A percentile compares a stretch with the other conserved stretches of the same genome.
These are phyloP conservation scores for Panthera leo DNA, from an alignment of 2,113 vertebrate genomes.

Conservation along the genomic window DNA sequence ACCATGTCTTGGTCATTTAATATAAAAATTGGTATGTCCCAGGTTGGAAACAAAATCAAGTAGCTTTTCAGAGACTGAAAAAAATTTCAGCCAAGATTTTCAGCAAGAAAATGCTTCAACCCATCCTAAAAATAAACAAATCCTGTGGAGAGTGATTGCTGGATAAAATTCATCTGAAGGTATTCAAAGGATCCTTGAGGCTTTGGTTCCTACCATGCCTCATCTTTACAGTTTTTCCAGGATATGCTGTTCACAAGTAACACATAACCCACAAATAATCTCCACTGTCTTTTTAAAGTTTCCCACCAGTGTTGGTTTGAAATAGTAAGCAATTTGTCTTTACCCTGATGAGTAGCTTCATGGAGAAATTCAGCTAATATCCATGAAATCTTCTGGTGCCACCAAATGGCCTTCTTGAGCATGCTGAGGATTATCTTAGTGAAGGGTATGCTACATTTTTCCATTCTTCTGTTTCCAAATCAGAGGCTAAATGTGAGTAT, in stretches of 20 bases:
- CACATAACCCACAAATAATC: neutral
- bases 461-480: neutral
- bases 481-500: neutral
- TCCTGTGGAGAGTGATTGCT: neutral
- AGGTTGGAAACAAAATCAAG: neutral
- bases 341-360: neutral
- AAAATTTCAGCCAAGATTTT: neutral
- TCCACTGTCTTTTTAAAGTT: conserved; percentile 36
- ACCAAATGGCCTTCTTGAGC: neutral
- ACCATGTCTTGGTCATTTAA: neutral
- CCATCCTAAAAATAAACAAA: neutral
- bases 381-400: neutral
- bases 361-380: neutral
- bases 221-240: neutral
- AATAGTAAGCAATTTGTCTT: neutral
- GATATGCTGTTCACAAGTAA: neutral
- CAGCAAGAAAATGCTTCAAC: neutral
- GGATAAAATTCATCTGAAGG: neutral
- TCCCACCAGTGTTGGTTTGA: neutral
- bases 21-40: neutral
- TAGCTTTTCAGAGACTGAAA: neutral
- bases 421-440: neutral
- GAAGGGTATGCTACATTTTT: neutral
- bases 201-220: neutral
- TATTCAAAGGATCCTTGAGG: neutral